Percentiles rank a stretch among this genome's conserved stretches.
phyloP scores from a whole-genome alignment of 1,140 invertebrate genomes.

The Drosophila nannoptera region DNA sequence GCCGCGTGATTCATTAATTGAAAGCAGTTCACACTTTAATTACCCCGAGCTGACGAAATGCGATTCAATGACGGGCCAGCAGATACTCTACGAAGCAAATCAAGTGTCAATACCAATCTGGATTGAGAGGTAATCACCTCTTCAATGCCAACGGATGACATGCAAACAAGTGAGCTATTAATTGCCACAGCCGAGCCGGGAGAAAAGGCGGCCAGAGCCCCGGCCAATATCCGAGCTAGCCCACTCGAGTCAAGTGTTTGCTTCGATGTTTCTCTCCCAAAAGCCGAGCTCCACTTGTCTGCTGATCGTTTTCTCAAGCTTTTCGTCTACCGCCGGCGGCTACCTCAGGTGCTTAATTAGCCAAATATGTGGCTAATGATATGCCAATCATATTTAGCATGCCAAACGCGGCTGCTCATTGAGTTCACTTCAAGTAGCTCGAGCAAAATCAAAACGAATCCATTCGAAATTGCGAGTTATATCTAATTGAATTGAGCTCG shows the following conservation, averaged over 20 bases:
- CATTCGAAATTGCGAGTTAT: slow-evolving; percentile 55
- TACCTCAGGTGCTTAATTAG: slow-evolving; percentile 63
- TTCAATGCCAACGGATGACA: slow-evolving; percentile 66
- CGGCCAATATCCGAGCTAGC: too few relatives aligned
- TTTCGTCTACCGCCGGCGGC: slow-evolving; percentile 40
- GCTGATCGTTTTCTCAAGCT: not conserved
- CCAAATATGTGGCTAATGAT: slow-evolving; percentile 55
- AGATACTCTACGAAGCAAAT: not conserved
- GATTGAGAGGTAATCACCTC: slow-evolving; percentile 43
- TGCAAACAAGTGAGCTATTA: slow-evolving; percentile 71
- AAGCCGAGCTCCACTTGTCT: not conserved
- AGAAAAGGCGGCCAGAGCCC: slow-evolving; percentile 16
- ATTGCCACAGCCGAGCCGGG: slow-evolving; percentile 42
- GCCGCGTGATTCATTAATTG: slow-evolving; percentile 51
- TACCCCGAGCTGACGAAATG: slow-evolving; percentile 55
- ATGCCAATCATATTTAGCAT: slow-evolving; percentile 72
- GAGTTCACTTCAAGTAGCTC: slow-evolving; percentile 68
- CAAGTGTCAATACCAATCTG: not conserved
- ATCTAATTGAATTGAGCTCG: slow-evolving; percentile 44
- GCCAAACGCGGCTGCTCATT: slow-evolving; percentile 56
- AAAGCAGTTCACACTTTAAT: slow-evolving; percentile 59
- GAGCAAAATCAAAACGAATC: slow-evolving; percentile 22
- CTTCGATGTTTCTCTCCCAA: slow-evolving; percentile 13
- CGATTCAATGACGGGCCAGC: slow-evolving; percentile 26
- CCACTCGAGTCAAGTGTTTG: slow-evolving; percentile 57